Evolutionary conservation across 1,140 invertebrate species (phyloP).

Genomic region (Temnothorax curvispinosus): DNA sequence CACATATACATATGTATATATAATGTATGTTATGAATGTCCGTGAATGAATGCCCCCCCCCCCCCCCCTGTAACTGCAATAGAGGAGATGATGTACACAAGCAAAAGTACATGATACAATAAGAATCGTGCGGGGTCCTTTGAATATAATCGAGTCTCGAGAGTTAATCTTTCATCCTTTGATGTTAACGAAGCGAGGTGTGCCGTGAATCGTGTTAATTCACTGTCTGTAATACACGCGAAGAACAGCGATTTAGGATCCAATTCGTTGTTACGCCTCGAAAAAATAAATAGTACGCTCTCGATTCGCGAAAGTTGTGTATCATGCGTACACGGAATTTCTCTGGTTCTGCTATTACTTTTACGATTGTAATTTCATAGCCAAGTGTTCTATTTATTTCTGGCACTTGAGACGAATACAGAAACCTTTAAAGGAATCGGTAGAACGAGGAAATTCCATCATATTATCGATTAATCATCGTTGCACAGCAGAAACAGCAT

Average conservation of each 20-base stretch:
- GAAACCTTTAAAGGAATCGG: background rate
- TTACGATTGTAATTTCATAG: background rate
- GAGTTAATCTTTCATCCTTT: background rate
- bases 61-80: too few relatives aligned
- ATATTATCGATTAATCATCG: background rate
- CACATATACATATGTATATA: too few relatives aligned
- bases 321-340: constrained; percentile 40
- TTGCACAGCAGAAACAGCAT: constrained; percentile 15
- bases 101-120: too few relatives aligned
- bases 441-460: constrained; percentile 7
- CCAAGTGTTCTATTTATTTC: background rate
- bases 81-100: too few relatives aligned
- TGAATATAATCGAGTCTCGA: constrained; percentile 26
- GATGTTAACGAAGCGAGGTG: background rate
- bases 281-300: constrained; percentile 3
- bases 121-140: too few relatives aligned
- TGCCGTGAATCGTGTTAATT: background rate
- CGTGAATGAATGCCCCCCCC: too few relatives aligned
- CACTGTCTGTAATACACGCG: constrained; percentile 4
- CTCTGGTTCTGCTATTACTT: background rate
- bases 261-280: constrained; percentile 15
- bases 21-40: too few relatives aligned
- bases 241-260: constrained; percentile 36
- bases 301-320: constrained; percentile 24
- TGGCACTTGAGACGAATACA: background rate